Conservation (phyloP, 2,888 invertebrate species). For the Auanema freiburgensis region DNA sequence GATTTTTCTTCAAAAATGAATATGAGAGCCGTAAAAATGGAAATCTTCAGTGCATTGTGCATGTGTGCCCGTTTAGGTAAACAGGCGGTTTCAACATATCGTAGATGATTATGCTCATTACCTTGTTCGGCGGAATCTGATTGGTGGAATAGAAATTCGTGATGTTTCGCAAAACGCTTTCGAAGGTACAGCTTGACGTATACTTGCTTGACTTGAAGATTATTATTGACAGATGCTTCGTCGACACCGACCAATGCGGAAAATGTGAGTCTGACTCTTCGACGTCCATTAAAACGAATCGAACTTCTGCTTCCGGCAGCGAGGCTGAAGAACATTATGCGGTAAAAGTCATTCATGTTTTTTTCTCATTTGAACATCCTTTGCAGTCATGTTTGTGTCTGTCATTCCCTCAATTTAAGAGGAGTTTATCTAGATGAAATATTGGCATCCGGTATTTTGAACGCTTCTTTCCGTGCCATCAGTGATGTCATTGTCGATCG, state of each 20-base stretch:
- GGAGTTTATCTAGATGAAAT: constrained; percentile 4
- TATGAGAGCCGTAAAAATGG: constrained; percentile 1
- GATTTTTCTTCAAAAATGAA: constrained; percentile 11
- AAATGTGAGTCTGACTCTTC: constrained; percentile 3
- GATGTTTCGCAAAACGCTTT: too few relatives aligned
- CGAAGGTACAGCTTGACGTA: too few relatives aligned
- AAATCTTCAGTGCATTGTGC: too few relatives aligned
- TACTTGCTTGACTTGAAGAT: too few relatives aligned
- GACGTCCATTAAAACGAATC: not conserved
- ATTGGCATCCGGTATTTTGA: constrained; percentile 4
- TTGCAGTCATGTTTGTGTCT: constrained; percentile 7
- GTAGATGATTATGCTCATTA: constrained; percentile 2
- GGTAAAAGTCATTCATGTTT: constrained; percentile 1
- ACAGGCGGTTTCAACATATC: constrained; percentile 1
- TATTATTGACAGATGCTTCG: not conserved
- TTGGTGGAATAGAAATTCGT: constrained; percentile 4
- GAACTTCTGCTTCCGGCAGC: constrained; percentile 8
- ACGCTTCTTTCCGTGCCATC: constrained; percentile 8
- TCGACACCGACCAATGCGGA: not conserved
- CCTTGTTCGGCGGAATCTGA: not conserved
- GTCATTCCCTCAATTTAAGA: constrained; percentile 4
- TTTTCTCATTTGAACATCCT: not conserved
- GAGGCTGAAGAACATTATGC: constrained; percentile 7
- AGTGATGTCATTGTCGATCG: constrained; percentile 11
- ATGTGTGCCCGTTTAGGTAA: constrained; percentile 9